phyloP scores from a whole-genome alignment of 23 tunicate species.

The Botrylloides violaceus region DNA sequence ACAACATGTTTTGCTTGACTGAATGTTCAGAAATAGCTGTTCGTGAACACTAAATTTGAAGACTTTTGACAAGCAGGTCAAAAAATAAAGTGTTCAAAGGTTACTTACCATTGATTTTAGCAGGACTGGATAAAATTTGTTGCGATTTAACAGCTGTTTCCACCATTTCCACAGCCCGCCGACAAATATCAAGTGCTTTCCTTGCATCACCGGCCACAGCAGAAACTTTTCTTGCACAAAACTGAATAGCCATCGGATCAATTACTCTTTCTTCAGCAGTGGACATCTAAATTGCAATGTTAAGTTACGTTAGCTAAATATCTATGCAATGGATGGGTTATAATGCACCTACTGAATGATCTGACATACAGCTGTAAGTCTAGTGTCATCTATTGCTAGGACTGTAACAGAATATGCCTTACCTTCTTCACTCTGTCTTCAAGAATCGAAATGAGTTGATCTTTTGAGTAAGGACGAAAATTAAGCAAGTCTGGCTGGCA shows the following conservation, averaged over 20 bases:
- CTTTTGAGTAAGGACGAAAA: slow-evolving; percentile 64
- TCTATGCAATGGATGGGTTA: too few relatives aligned
- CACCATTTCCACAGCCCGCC: slow-evolving; percentile 79
- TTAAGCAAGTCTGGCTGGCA: slow-evolving; percentile 63
- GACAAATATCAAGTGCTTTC: slow-evolving; percentile 80
- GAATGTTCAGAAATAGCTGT: too few relatives aligned
- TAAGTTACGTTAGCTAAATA: slow-evolving; percentile 15
- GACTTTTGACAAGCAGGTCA: too few relatives aligned
- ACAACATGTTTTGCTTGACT: too few relatives aligned
- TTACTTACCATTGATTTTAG: slow-evolving; percentile 5
- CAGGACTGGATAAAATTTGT: slow-evolving; percentile 3
- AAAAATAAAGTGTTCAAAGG: too few relatives aligned
- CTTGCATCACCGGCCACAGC: slow-evolving; percentile 93
- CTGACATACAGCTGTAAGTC: too few relatives aligned
- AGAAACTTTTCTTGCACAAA: slow-evolving; percentile 91
- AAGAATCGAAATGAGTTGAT: slow-evolving; percentile 55
- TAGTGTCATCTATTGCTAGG: background rate
- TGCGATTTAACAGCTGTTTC: slow-evolving; percentile 25
- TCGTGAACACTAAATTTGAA: too few relatives aligned
- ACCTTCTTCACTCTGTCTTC: slow-evolving; percentile 64
- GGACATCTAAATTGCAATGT: slow-evolving; percentile 9
- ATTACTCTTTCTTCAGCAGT: slow-evolving; percentile 21
- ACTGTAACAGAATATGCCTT: slow-evolving; percentile 9
- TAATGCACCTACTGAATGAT: too few relatives aligned
- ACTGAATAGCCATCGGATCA: slow-evolving; percentile 75